Conservation (phyloP, 2,797 vertebrate genomes). For the Gymnoscopelus microlampas region DNA sequence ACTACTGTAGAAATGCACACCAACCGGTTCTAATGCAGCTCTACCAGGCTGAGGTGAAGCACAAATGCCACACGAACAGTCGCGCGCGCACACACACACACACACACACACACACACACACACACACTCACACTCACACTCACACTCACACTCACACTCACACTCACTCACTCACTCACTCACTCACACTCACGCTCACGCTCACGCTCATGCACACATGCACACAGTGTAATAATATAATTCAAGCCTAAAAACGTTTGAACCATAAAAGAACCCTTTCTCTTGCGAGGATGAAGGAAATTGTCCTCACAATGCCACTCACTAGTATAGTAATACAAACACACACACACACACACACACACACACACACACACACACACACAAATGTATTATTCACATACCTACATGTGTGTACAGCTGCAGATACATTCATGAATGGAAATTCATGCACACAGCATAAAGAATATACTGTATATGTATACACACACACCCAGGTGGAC, state of each 20-base stretch:
- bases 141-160: neutral
- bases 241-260: too few relatives aligned
- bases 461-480: neutral
- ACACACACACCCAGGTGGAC: conserved; percentile 2
- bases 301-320: too few relatives aligned
- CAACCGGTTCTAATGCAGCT: conserved; percentile 90
- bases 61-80: neutral
- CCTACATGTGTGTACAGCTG: too few relatives aligned
- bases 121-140: neutral
- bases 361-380: neutral
- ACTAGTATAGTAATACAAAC: too few relatives aligned
- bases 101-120: neutral
- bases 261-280: too few relatives aligned
- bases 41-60: conserved; percentile 91
- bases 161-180: neutral
- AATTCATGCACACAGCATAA: neutral
- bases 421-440: neutral
- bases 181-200: too few relatives aligned
- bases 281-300: too few relatives aligned
- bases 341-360: neutral
- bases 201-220: too few relatives aligned
- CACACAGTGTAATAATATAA: too few relatives aligned
- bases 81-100: neutral
- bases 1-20: conserved; percentile 91
- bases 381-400: neutral